Evolutionary conservation across 2,113 vertebrate genomes (phyloP).

Genomic region (Erpornis zantholeuca): DNA sequence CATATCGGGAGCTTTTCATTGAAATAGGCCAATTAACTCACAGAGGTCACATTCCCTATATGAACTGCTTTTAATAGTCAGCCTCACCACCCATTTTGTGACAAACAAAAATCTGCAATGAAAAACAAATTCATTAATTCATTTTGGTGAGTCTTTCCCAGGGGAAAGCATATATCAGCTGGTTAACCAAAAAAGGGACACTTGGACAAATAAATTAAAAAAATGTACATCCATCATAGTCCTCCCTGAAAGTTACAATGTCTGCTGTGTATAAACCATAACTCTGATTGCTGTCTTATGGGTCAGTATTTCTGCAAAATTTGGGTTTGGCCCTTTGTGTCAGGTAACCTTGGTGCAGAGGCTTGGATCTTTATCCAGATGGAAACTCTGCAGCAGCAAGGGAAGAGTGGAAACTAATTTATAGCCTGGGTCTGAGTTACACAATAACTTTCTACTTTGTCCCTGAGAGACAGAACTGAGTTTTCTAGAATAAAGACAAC

Average conservation of each 20-base stretch:
- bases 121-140: background rate
- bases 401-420: background rate
- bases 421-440: background rate
- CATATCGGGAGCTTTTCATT: slow-evolving; percentile 35
- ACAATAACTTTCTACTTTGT: background rate
- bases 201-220: background rate
- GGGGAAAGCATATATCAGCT: background rate
- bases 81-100: background rate
- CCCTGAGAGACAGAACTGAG: background rate
- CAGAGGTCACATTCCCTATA: slow-evolving; percentile 11
- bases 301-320: background rate
- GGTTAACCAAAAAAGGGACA: background rate
- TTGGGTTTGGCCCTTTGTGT: background rate
- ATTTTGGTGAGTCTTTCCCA: background rate
- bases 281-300: background rate
- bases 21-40: slow-evolving; percentile 30
- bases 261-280: background rate
- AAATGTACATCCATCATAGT: background rate
- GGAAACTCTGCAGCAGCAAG: background rate
- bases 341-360: background rate
- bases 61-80: slow-evolving; percentile 17
- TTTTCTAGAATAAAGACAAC: background rate
- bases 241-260: background rate
- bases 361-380: background rate
- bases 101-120: slow-evolving; percentile 4